Conservation (phyloP, 2,113 vertebrate species). For the Clarias magur region DNA sequence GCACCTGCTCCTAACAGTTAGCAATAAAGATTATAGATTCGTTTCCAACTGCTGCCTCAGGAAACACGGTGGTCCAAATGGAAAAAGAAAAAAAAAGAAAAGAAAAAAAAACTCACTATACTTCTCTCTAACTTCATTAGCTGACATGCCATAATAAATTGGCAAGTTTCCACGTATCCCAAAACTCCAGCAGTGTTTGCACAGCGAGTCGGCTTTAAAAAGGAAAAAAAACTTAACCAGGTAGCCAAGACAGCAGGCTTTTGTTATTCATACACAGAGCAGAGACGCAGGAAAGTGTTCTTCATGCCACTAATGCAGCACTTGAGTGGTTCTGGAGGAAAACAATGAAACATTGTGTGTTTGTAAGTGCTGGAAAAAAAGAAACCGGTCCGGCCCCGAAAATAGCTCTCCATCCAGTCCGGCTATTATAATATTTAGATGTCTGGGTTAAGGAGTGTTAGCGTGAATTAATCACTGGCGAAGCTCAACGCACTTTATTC, state of each 20-base stretch:
- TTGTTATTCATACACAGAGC: constrained; percentile 62
- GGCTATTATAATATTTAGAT: constrained; percentile 43
- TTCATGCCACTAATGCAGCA: constrained; percentile 4
- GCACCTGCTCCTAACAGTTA: constrained; percentile 61
- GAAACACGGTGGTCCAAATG: constrained; percentile 35
- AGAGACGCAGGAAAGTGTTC: constrained; percentile 36
- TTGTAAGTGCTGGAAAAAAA: constrained; percentile 29
- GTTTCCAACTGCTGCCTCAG: constrained; percentile 32
- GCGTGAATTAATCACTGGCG: constrained; percentile 51
- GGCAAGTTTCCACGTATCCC: not conserved
- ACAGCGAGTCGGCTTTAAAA: constrained; percentile 47
- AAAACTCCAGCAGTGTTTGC: constrained; percentile 49
- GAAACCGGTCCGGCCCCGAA: constrained; percentile 15
- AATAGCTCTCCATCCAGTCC: constrained; percentile 46
- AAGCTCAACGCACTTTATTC: constrained; percentile 40
- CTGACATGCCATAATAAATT: not conserved
- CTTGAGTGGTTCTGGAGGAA: constrained; percentile 27
- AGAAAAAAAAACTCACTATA: not conserved
- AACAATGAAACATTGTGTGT: constrained; percentile 57
- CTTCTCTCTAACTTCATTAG: constrained; percentile 6
- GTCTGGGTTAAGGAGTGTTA: constrained; percentile 44
- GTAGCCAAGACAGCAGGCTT: constrained; percentile 61
- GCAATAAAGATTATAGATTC: constrained; percentile 48
- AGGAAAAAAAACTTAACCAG: constrained; percentile 27
- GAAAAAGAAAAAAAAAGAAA: too few relatives aligned